Base-by-base conservation (phyloP, 1,140 invertebrate species). In the Gonioctena quinquepunctata region DNA sequence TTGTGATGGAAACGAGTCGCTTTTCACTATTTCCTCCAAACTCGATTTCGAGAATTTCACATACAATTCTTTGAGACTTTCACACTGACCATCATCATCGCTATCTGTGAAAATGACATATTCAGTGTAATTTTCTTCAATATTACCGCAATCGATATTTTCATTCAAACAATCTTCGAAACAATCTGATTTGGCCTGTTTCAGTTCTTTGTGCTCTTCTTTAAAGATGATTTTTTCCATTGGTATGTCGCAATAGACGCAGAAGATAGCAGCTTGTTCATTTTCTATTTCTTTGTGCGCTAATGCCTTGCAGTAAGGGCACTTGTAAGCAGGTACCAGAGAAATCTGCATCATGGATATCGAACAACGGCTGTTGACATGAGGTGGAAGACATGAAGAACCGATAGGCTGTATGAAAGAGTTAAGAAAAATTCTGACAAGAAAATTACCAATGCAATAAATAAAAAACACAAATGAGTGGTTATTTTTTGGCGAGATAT, bases 301-400 rank as follows among this genome's bases (percentile, higher is more conserved):
- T 5, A 78, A n/a, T 42, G 69, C 70, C 42, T 75, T 66, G 61
- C 80, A 81, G 42, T 74, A 62, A 22, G 71, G 61, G 54, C 80
- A 81, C 69, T 76, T 80, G 50, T 75, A 79, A 18, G 69, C 70
- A 21, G 76, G 71, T 0, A 70, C 49, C 5, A 75, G 13, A 8
- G 62, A 66, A 27, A 81, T 76, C 23, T 72, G 80, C 76, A 80
- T 79, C 64, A 78, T 72, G 11, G 80, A 77, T 27, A 81, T 74
- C 2, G 57, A 52, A 48, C 80, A 81, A 50, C 77, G 65, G 25
- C 65, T 74, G 60, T 81, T 79, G 7, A 54, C 50, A 66, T 81
- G 80, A 6, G 66, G 68, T 19, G 76, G 77, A 8, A 78, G 13
- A 69, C 80, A 81, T 6, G 57, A 70, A 0, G 69, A 49, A 13